A percentile compares a stretch with the other conserved stretches of the same genome.
Evolutionary conservation across 35 echinoderm and acorn worm genomes (phyloP).

Genomic region (Acanthaster planci): DNA sequence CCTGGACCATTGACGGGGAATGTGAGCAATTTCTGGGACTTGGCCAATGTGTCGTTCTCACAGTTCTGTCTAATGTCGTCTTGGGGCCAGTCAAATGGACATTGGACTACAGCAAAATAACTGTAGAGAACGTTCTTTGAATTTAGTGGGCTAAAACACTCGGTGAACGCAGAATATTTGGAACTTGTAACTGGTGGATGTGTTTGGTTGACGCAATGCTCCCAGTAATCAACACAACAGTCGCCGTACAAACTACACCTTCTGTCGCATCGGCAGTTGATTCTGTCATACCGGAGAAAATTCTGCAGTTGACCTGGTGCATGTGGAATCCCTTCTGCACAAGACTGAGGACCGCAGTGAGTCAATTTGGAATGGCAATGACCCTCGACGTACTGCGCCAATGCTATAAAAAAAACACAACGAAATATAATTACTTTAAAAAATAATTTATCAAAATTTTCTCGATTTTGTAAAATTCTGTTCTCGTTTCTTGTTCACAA

Average conservation of each 20-base stretch:
- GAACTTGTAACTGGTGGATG: neutral
- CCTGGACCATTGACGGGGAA: neutral
- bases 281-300: too few species aligned
- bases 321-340: too few species aligned
- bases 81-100: neutral
- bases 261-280: neutral
- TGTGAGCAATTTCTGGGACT: constrained; percentile 1
- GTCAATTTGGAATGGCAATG: too few species aligned
- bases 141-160: neutral
- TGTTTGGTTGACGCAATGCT: neutral
- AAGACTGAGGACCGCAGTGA: too few species aligned
- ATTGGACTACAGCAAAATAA: neutral
- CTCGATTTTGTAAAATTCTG: too few species aligned
- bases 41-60: neutral
- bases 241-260: neutral
- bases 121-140: neutral
- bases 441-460: too few species aligned
- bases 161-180: neutral
- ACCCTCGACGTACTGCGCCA: too few species aligned
- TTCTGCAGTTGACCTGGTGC: too few species aligned
- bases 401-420: too few species aligned
- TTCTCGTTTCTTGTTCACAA: too few species aligned
- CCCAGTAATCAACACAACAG: constrained; percentile 2
- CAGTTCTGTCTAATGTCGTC: neutral
- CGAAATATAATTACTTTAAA: too few species aligned